Evolutionary conservation across 35 echinoderm and acorn worm species (phyloP), one percentile per base, ranked within the genome.

Genomic region (Hemicentrotus pulcherrimus): DNA sequence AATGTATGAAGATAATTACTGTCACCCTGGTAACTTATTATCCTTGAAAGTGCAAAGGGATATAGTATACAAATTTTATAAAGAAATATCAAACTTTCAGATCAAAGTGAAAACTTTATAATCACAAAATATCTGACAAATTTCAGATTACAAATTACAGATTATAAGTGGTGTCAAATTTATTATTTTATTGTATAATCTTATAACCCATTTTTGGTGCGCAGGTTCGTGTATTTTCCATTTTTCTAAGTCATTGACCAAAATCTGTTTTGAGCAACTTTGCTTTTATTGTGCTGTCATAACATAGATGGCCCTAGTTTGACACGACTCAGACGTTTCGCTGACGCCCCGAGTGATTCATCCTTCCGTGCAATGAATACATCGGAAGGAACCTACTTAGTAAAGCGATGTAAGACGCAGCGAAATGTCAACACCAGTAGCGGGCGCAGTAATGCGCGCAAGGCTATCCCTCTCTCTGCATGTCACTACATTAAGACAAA

Each of bases 211-310:
- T 78, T 78, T 78, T 18, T 78, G 18, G 16, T 70, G 61, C 61
- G 5, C 65, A n/a, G 15, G 10, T 55, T 55, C 50, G 50, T 15
- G 15, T 55, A 11, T 55, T 55, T 55, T 55, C 10, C 12, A 55
- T 15, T 78, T 78, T 78, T 78, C 65, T 7, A 78, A 28, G 65
- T 78, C 65, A 78, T n/a, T 78, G 65, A 78, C 65, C 65, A 78
- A 78, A 78, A 28, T 78, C 5, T 78, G 6, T 55, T 59, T 48
- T 32, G 58, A 19, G 22, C 22, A 47, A 48, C 92, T 9, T 47
- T 90, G 88, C 88, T 90, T 90, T 90, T 90, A 90, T 90, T 90
- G 46, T 90, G 88, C 88, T 90, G 88, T 47, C 88, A 90, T 90
- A 90, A 90, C 88, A 90, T 47, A 90, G 46, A 90, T 45, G 19